A percentile compares a stretch with the other conserved stretches of the same genome.
Evolutionary conservation across 2,113 vertebrate genomes (phyloP).

Genomic region (Charina bottae): DNA sequence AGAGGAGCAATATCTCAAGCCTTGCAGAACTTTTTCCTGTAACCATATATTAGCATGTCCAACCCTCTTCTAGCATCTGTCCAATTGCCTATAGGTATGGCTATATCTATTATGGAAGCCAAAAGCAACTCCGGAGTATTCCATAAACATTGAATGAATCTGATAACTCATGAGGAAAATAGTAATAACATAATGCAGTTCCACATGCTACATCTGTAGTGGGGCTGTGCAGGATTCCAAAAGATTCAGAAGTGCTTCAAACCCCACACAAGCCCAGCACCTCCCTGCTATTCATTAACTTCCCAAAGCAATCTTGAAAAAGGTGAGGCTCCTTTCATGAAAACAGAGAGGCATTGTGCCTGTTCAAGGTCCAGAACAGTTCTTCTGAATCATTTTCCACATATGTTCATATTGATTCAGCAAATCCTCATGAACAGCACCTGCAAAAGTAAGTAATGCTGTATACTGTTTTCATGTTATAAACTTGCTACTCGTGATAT

Average conservation of each 20-base stretch:
- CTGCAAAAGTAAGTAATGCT: background rate
- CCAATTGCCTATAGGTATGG: too few relatives aligned
- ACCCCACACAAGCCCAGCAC: background rate
- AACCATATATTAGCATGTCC: background rate
- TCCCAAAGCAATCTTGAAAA: background rate
- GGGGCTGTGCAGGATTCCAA: background rate
- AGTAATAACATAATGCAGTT: background rate
- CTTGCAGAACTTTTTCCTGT: background rate
- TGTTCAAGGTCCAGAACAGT: background rate
- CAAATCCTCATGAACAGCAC: background rate
- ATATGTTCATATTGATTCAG: background rate
- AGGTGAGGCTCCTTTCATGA: background rate
- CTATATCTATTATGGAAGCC: background rate
- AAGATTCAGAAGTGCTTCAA: background rate
- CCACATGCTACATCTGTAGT: background rate
- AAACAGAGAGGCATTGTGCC: background rate
- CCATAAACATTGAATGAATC: background rate
- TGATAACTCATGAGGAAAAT: background rate
- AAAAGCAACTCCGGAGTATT: background rate
- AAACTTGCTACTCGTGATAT: background rate
- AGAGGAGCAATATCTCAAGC: background rate
- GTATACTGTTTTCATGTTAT: background rate
- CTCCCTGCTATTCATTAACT: background rate
- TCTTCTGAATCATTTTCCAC: background rate
- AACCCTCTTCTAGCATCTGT: background rate